phyloP scores from a whole-genome alignment of 2,113 vertebrate genomes.

The Scytalopus superciliaris region DNA sequence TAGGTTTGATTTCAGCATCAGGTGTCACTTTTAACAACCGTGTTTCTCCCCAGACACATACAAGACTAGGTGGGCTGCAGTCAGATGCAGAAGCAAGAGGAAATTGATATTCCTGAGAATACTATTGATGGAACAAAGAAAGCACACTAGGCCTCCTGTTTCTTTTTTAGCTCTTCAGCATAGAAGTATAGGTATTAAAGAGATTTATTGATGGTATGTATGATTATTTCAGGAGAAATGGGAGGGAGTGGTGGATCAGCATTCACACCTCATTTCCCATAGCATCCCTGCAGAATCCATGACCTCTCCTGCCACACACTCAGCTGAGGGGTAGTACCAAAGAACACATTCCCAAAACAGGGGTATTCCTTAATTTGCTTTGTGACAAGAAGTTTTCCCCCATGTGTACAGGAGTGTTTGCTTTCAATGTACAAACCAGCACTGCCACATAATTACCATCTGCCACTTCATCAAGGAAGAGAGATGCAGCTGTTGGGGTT shows the following conservation, averaged over 20 bases:
- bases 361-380: neutral
- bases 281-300: neutral
- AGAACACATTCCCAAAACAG: neutral
- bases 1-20: neutral
- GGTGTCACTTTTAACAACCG: neutral
- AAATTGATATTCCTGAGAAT: neutral
- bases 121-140: neutral
- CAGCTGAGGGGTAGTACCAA: neutral
- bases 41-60: fast-evolving
- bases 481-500: neutral
- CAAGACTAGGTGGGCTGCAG: neutral
- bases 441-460: neutral
- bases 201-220: neutral
- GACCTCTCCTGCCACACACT: neutral
- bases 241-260: neutral
- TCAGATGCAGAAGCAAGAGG: fast-evolving
- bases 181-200: neutral
- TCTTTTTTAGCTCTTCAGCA: neutral
- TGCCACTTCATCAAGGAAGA: neutral
- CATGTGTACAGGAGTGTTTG: neutral
- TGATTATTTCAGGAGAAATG: neutral
- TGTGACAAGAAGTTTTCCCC: neutral
- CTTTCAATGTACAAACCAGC: neutral
- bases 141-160: neutral
- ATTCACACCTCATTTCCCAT: neutral